Conservation (phyloP, 2,888 invertebrate species). For the Callosobruchus maculatus region DNA sequence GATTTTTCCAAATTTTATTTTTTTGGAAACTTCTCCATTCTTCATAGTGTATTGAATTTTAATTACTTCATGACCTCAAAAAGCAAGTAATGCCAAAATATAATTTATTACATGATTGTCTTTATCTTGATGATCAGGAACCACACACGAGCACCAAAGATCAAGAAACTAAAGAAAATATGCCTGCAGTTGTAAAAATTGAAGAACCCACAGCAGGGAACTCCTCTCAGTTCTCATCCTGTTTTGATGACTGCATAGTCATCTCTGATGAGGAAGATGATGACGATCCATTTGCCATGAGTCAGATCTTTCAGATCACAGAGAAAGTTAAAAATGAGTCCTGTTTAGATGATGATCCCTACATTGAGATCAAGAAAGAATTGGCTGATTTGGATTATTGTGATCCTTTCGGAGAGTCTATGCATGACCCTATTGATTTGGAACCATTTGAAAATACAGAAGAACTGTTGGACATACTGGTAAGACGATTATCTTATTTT, state of each 20-base stretch:
- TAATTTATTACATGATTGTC: too few relatives aligned
- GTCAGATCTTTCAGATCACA: slow-evolving; percentile 46
- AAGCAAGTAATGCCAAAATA: too few relatives aligned
- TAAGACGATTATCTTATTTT: slow-evolving; percentile 10
- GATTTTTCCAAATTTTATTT: too few relatives aligned
- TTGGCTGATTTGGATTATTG: slow-evolving; percentile 25
- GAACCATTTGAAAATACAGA: slow-evolving; percentile 22
- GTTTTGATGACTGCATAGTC: slow-evolving; percentile 11
- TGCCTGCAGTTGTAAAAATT: slow-evolving; percentile 2
- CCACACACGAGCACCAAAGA: background rate
- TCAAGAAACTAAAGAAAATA: slow-evolving; percentile 1
- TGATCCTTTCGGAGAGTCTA: slow-evolving; percentile 28
- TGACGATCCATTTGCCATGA: slow-evolving; percentile 53
- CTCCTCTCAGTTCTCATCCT: background rate
- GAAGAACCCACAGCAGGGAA: slow-evolving; percentile 2
- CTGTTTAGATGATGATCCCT: slow-evolving; percentile 10
- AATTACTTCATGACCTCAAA: too few relatives aligned
- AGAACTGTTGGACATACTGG: slow-evolving; percentile 21
- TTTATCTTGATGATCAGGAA: background rate
- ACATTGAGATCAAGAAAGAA: slow-evolving; percentile 22
- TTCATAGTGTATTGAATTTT: too few relatives aligned
- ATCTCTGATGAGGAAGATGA: slow-evolving; percentile 53
- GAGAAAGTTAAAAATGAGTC: slow-evolving; percentile 21
- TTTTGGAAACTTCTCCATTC: too few relatives aligned
- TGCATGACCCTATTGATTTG: slow-evolving; percentile 21